Evolutionary conservation across 2,888 invertebrate genomes (phyloP), one percentile per base, ranked within the genome.

Genomic region (Augochlorella aurata): DNA sequence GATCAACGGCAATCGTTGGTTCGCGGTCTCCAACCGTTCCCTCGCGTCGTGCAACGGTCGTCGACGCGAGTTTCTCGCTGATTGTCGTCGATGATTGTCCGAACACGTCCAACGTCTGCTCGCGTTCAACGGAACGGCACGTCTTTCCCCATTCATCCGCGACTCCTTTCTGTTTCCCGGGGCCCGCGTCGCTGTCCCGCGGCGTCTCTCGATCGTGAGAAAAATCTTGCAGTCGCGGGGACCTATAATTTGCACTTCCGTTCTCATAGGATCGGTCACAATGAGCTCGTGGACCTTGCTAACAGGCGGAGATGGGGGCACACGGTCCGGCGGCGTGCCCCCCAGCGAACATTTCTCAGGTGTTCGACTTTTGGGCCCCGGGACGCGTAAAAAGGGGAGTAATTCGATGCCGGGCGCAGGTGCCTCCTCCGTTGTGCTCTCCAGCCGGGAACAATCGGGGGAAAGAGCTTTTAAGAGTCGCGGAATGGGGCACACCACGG

Each of bases 191-290:
- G 82, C 70, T 75, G 79, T 79, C 81, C 85, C 83, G 79, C 73
- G 75, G 79, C 67, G 85, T 61, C 70, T 49, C 76, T 47, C 80
- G 89, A 92, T 92, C 92, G 92, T 92, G 92, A 92, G 92, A 92
- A 92, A 91, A 86, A 90, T 90, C 84, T 79, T 63, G 77, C 16
- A 58, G 65, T 68, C 81, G 75, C 38, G 83, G 78, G 73, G 81
- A 82, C 86, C 90, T 90, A 86, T 93, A 93, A 93, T 93, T 93
- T 93, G 91, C 90, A 92, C 93, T 93, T 93, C 93, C 93, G 93
- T 93, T 93, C 91, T 91, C 91, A 92, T 86, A 86, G 54, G 54
- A 58, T 65, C 71, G 72, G 70, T 54, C 77, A 89, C 89, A 90
- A 88, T 89, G 83, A 70, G 38, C 29, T 63, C 78, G 75, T 70